Evolutionary conservation across 1,140 invertebrate species (phyloP), one percentile per base, ranked within the genome.

Genomic region (Scaptomyza graminum): DNA sequence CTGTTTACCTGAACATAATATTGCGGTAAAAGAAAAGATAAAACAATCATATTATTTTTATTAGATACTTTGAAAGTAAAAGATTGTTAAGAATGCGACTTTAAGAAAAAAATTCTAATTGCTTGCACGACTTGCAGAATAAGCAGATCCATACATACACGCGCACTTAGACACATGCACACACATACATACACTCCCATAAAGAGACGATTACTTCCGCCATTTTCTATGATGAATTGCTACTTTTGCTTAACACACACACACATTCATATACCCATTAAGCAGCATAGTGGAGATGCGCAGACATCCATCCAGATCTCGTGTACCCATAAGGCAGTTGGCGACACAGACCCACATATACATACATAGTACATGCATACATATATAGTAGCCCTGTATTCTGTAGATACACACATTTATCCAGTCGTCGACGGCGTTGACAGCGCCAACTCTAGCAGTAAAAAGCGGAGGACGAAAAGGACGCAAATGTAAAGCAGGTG

Each of bases 181-280:
- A 49, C 43, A 65, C n/a, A 59, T 12, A 49, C 9, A 12, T 34
- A 44, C n/a, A 71, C 72, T 52, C 74, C 69, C 81, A 74, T 65
- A 88, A 82, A 75, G 62, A 64, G 64, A 69, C 75, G 82, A 80
- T 87, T 78, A 87, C 83, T 85, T 85, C 82, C 90, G 90, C 90
- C 90, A 91, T 91, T 91, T 91, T 91, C 90, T 91, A 90, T 91
- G 90, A 91, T 90, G 90, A 90, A 91, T 91, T 91, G 90, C 85
- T 88, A 83, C 82, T 90, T 89, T 89, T 79, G 72, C 76, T 87
- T 73, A 84, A 65, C 72, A 69, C 60, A 65, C 61, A n/a, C 59
- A 65, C 50, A 64, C 56, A 25, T 39, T 28, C 37, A 56, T 5
- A 64, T 15, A 49, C 39, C 50, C 59, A 61, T 49, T 52, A 54